These are phyloP conservation scores for Dissostichus mawsoni DNA, from an alignment of 2,113 vertebrate genomes.

Conservation along the genomic window DNA sequence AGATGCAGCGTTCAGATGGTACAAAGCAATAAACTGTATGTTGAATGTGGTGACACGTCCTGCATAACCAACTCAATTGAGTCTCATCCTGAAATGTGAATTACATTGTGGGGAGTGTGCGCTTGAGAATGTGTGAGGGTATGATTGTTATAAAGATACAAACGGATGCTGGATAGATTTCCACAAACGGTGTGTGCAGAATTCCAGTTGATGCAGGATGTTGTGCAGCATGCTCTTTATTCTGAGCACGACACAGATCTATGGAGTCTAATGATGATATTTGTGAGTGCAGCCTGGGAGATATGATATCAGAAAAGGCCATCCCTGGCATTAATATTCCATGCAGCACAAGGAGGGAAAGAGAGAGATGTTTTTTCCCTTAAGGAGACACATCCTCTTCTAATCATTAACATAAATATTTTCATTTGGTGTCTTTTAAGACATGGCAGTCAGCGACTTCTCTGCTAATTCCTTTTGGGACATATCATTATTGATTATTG, in stretches of 20 bases:
- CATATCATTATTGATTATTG: conserved; percentile 31
- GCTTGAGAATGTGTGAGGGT: not conserved
- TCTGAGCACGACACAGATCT: conserved; percentile 29
- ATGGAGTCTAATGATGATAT: conserved; percentile 60
- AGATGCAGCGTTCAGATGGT: conserved; percentile 21
- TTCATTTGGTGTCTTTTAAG: conserved; percentile 66
- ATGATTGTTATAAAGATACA: not conserved
- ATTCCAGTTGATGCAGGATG: conserved; percentile 24
- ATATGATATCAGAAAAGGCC: conserved; percentile 63
- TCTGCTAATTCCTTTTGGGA: conserved; percentile 27
- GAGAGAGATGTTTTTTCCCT: conserved; percentile 55
- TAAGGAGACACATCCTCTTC: conserved; percentile 59
- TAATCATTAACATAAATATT: conserved; percentile 71
- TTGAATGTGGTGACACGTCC: not conserved
- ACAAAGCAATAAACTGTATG: conserved; percentile 8
- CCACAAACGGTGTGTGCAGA: not conserved
- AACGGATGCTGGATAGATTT: conserved; percentile 12
- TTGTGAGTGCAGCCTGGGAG: conserved; percentile 42
- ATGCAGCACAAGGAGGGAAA: conserved; percentile 40
- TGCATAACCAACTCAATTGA: conserved; percentile 4
- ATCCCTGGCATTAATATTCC: conserved; percentile 75
- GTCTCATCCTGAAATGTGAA: conserved; percentile 13
- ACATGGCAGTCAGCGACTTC: conserved; percentile 32
- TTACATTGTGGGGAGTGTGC: not conserved
- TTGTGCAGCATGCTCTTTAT: conserved; percentile 2